phyloP scores from a whole-genome alignment of 2,113 vertebrate species.

The Nerophis ophidion region DNA sequence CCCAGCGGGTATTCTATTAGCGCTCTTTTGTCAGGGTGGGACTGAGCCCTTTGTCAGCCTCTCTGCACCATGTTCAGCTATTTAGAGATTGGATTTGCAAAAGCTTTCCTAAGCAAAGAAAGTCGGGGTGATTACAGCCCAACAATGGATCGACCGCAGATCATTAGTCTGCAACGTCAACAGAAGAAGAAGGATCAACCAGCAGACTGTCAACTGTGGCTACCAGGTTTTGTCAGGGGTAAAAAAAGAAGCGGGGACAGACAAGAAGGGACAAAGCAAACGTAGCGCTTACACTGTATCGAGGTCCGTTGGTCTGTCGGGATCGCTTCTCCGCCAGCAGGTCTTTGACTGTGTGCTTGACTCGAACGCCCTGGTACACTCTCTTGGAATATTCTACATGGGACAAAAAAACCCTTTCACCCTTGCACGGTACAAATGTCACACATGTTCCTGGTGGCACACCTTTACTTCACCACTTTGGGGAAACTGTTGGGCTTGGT shows the following conservation, averaged over 20 bases:
- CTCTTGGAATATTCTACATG: constrained; percentile 81
- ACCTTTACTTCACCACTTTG: constrained; percentile 44
- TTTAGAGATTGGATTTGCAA: constrained; percentile 65
- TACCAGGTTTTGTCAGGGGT: constrained; percentile 10
- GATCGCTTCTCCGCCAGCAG: constrained; percentile 91
- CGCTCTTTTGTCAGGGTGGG: constrained; percentile 56
- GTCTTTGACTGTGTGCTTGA: constrained; percentile 97
- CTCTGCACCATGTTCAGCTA: constrained; percentile 44
- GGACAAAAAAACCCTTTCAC: constrained; percentile 1
- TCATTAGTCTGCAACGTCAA: constrained; percentile 64
- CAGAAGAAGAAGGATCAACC: constrained; percentile 43
- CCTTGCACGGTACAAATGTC: constrained; percentile 40
- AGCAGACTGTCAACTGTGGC: constrained; percentile 58
- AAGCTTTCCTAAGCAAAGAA: constrained; percentile 35
- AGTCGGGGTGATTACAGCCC: constrained; percentile 34
- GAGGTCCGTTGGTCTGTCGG: constrained; percentile 75
- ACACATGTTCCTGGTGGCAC: constrained; percentile 54
- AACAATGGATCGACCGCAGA: constrained; percentile 39
- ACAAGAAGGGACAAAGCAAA: constrained; percentile 30
- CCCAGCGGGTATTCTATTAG: constrained; percentile 53
- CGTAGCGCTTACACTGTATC: constrained; percentile 76
- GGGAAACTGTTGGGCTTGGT: constrained; percentile 26
- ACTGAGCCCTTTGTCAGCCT: constrained; percentile 33
- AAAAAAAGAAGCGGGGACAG: constrained; percentile 38
- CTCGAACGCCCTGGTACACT: constrained; percentile 91